Conservation (phyloP, 2,797 vertebrate species). For the Cyprinella venusta region DNA sequence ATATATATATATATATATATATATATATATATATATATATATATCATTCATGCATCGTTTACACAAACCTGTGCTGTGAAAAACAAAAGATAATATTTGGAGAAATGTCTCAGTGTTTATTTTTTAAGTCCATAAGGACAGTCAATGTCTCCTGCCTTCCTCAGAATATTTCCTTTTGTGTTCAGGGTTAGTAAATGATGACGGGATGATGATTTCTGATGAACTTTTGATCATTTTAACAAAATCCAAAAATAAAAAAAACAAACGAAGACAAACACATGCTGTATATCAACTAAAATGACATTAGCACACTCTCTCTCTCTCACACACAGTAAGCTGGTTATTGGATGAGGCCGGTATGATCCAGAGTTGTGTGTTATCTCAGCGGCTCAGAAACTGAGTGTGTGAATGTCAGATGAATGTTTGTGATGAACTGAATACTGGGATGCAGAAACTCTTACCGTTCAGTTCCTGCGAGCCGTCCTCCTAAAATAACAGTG, state of each 20-base stretch:
- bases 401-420: slow-evolving; percentile 17
- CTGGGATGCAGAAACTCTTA: slow-evolving; percentile 68
- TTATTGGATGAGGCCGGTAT: neutral
- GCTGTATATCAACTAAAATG: neutral
- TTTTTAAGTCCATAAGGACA: neutral
- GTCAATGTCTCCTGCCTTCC: neutral
- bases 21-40: too few relatives aligned
- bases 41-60: neutral
- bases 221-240: neutral
- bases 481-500: slow-evolving; percentile 71
- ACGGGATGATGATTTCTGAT: neutral
- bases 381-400: neutral
- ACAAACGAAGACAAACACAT: neutral
- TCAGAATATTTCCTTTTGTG: neutral
- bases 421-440: slow-evolving; percentile 56
- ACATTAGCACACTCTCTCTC: neutral
- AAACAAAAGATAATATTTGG: neutral
- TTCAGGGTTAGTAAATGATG: neutral
- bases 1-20: too few relatives aligned
- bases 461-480: slow-evolving; percentile 65
- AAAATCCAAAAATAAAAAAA: neutral
- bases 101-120: neutral
- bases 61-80: neutral
- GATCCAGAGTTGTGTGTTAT: slow-evolving; percentile 2
- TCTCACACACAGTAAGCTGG: slow-evolving; percentile 1